Conservation (phyloP, 2,888 invertebrate species). For the Drosophila phalerata region DNA sequence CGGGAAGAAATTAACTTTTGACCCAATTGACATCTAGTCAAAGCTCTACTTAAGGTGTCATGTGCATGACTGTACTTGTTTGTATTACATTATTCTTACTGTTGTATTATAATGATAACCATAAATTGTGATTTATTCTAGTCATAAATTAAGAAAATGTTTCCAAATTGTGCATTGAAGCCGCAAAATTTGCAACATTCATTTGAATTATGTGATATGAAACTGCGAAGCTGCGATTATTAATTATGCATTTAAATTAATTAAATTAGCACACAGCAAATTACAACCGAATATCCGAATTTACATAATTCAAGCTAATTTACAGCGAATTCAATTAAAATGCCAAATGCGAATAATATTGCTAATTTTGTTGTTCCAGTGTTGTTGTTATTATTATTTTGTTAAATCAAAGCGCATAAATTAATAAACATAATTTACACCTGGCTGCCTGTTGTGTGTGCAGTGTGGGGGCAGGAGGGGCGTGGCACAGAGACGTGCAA, state of each 20-base stretch:
- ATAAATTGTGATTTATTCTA: slow-evolving; percentile 47
- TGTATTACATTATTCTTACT: neutral
- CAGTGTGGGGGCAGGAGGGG: slow-evolving; percentile 8
- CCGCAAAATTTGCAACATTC: slow-evolving; percentile 16
- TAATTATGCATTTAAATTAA: slow-evolving; percentile 74
- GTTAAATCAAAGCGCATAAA: slow-evolving; percentile 57
- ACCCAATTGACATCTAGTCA: slow-evolving; percentile 4
- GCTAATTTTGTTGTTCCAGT: slow-evolving; percentile 6
- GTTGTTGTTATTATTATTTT: slow-evolving; percentile 18
- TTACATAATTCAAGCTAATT: slow-evolving; percentile 65
- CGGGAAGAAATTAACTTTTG: neutral
- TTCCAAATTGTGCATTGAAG: slow-evolving; percentile 29
- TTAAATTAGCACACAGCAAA: slow-evolving; percentile 56
- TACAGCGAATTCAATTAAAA: slow-evolving; percentile 60
- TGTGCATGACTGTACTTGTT: slow-evolving; percentile 2
- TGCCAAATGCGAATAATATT: slow-evolving; percentile 45
- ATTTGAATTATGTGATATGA: slow-evolving; percentile 23
- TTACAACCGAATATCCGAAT: slow-evolving; percentile 35
- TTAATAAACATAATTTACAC: slow-evolving; percentile 72
- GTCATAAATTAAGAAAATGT: slow-evolving; percentile 42
- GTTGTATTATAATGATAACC: slow-evolving; percentile 15
- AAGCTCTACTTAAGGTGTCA: neutral
- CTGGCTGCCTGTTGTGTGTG: slow-evolving; percentile 41
- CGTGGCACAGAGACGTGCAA: slow-evolving; percentile 22
- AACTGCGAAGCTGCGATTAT: slow-evolving; percentile 43